phyloP scores from a whole-genome alignment of 2,113 vertebrate genomes.

The Tragulus kanchil region DNA sequence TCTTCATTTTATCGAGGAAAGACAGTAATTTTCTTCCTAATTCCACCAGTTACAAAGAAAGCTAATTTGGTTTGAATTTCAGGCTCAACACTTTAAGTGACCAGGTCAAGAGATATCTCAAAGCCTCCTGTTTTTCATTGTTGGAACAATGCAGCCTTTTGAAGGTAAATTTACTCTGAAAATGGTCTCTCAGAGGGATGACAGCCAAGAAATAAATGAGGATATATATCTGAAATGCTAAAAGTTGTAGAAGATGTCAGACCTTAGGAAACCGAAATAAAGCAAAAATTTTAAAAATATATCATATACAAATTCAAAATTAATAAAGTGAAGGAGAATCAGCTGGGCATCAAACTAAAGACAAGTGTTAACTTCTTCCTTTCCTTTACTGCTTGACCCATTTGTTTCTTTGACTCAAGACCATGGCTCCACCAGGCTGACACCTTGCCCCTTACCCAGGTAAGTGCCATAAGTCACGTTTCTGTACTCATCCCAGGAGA shows the following conservation, averaged over 20 bases:
- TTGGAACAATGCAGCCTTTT: constrained; percentile 43
- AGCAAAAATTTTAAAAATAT: not conserved
- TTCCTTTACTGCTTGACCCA: constrained; percentile 56
- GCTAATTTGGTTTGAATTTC: constrained; percentile 58
- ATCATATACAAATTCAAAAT: constrained; percentile 49
- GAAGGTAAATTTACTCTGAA: constrained; percentile 39
- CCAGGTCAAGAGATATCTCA: constrained; percentile 5
- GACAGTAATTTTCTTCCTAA: constrained; percentile 1
- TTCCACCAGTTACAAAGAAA: constrained; percentile 39
- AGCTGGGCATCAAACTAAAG: constrained; percentile 9
- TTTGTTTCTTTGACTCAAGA: constrained; percentile 78
- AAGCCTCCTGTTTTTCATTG: constrained; percentile 42
- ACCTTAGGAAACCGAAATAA: constrained; percentile 46
- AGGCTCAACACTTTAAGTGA: constrained; percentile 36
- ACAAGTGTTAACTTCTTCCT: not conserved
- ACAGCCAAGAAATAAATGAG: constrained; percentile 22
- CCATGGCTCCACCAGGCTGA: constrained; percentile 43
- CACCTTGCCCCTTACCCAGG: constrained; percentile 90
- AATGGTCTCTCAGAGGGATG: constrained; percentile 10
- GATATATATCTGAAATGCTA: constrained; percentile 61
- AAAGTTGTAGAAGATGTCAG: constrained; percentile 50
- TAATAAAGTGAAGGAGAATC: not conserved
- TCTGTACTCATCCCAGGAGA: constrained; percentile 94
- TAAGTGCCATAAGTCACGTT: constrained; percentile 92
- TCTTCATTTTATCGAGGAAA: constrained; percentile 45